Evolutionary conservation across 2,113 vertebrate genomes (phyloP).

Genomic region (Microcebus lehilahytsara): DNA sequence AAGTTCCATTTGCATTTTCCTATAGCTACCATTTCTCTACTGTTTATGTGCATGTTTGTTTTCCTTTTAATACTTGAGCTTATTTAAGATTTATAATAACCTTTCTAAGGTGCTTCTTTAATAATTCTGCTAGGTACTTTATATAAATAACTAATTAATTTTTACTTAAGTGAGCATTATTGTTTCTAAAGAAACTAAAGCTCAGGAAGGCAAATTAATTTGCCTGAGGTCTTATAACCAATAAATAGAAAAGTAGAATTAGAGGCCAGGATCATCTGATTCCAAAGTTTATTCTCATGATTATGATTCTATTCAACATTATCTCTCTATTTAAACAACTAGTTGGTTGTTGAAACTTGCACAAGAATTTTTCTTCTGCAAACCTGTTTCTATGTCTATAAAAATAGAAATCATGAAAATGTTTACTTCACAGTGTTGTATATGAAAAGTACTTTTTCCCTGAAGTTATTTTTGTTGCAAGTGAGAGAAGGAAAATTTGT

Average conservation of each 20-base stretch:
- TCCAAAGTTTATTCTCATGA: background rate
- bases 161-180: background rate
- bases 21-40: background rate
- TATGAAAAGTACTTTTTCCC: background rate
- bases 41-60: background rate
- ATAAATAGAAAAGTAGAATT: background rate
- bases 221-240: background rate
- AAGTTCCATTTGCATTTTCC: background rate
- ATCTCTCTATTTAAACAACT: background rate
- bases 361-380: background rate
- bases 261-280: background rate
- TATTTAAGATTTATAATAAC: background rate
- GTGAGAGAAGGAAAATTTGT: background rate
- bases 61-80: background rate
- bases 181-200: background rate
- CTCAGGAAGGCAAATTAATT: background rate
- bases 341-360: background rate
- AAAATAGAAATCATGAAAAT: background rate
- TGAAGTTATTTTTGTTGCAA: background rate
- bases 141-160: background rate
- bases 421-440: background rate
- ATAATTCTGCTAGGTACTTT: background rate
- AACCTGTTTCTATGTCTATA: background rate
- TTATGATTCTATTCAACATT: background rate
- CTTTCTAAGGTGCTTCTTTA: background rate